Conservation (phyloP, 2,113 vertebrate species). For the Formicarius rufipectus region DNA sequence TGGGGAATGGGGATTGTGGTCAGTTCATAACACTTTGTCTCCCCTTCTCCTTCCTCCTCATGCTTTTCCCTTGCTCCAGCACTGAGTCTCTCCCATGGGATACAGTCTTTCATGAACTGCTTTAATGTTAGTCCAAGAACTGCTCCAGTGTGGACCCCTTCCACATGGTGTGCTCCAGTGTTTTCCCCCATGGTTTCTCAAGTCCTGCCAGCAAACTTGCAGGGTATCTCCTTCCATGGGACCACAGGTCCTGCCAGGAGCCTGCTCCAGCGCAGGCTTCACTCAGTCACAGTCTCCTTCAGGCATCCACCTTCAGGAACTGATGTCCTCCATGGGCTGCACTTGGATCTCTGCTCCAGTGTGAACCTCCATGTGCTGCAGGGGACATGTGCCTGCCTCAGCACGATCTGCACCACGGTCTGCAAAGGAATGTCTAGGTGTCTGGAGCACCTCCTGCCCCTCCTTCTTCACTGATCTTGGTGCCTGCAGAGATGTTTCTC, state of each 20-base stretch:
- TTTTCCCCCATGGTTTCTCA: neutral
- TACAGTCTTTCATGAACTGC: neutral
- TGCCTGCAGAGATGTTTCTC: neutral
- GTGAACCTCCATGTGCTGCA: neutral
- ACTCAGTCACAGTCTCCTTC: neutral
- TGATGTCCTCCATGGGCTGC: accelerated
- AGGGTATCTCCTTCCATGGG: neutral
- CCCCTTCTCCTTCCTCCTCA: neutral
- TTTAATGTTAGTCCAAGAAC: neutral
- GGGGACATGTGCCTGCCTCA: accelerated
- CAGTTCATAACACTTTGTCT: neutral
- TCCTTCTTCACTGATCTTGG: neutral
- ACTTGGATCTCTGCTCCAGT: neutral
- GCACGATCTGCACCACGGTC: accelerated
- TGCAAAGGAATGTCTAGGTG: neutral
- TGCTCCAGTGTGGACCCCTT: neutral
- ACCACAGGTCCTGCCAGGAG: neutral
- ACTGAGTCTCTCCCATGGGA: neutral
- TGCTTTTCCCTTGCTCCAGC: neutral
- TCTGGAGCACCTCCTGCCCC: neutral
- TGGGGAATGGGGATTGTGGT: accelerated
- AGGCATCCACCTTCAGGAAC: neutral
- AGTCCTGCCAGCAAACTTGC: neutral
- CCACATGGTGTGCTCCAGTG: accelerated
- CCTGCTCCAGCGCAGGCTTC: neutral